Base-by-base conservation (phyloP, 2,888 invertebrate species). In the Unio delphinus region DNA sequence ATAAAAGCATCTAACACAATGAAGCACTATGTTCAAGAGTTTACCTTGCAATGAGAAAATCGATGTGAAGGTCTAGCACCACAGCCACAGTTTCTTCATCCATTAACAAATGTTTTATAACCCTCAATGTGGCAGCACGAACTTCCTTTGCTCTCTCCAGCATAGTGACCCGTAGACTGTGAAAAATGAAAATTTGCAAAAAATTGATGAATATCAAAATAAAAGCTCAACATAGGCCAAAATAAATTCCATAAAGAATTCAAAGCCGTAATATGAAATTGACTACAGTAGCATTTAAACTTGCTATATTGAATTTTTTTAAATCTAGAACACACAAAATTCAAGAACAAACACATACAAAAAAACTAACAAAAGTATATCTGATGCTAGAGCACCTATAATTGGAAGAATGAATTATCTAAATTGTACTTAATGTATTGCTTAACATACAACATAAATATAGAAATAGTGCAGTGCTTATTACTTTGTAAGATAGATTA, bases 61-160 rank as follows among this genome's bases (percentile, higher is more conserved):
- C 96, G 86, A 97, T 92, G 87, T 95, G 94, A 78, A 97, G 91
- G 81, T 93, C 93, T 89, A 96, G 95, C 83, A 97, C 93, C 69
- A 93, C 92, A 83, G 94, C 92, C 77, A 97, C 92, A 90, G 96
- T 95, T 88, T 94, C 93, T 86, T 94, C 93, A 80, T 93, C 94
- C 86, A 93, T 93, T 68, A 97, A 92, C 84, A 96, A 92, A 90
- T 97, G 95, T 78, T 98, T 93, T 74, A 97, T 92, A 66, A 95
- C 95, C 85, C 98, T 93, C 76, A 98, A 91, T 58, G 95, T 94
- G 68, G 95, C 96, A 78, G 97, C 95, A 86, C 98, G 93, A 70
- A 98, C 94, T 90, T 96, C 95, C 83, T 96, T 95, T 75, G 95
- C 94, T 81, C 96, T 95, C 90, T 96, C 94, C 68, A 96, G 92